Conservation (phyloP, 2,888 invertebrate species). For the Argynnis bischoffii region DNA sequence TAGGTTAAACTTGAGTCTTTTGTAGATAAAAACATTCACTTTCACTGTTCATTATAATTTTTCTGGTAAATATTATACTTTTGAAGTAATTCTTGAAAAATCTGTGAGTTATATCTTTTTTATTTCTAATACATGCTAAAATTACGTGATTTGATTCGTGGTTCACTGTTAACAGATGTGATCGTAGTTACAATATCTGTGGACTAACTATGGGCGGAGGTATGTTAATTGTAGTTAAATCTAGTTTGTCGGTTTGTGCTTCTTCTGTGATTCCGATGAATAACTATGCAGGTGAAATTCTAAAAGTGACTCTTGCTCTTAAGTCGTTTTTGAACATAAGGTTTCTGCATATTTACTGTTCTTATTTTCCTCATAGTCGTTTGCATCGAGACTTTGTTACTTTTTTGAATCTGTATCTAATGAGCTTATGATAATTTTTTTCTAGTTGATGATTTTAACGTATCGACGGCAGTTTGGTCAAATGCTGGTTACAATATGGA, state of each 20-base stretch:
- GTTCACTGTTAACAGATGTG: not conserved
- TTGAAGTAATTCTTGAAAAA: too few species aligned
- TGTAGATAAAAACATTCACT: too few species aligned
- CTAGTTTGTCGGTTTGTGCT: not conserved
- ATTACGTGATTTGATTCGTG: not conserved
- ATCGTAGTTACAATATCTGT: not conserved
- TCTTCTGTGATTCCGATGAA: not conserved
- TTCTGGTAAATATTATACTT: too few species aligned
- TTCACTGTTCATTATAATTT: too few species aligned
- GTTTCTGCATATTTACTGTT: not conserved
- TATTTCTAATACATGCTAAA: too few species aligned
- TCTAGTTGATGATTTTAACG: not conserved
- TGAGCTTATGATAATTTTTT: not conserved
- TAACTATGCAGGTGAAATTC: not conserved
- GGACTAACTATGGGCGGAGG: not conserved
- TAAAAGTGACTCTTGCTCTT: not conserved
- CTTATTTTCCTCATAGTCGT: not conserved
- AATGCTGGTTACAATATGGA: too few species aligned
- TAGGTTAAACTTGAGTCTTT: too few species aligned
- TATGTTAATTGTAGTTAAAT: conserved; percentile 5
- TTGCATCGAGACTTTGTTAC: not conserved
- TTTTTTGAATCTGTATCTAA: not conserved
- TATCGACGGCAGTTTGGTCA: not conserved
- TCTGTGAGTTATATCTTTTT: too few species aligned
- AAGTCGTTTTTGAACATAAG: not conserved